Conservation (phyloP, 2,113 vertebrate genomes). For the Andinoacara biseriatus region DNA sequence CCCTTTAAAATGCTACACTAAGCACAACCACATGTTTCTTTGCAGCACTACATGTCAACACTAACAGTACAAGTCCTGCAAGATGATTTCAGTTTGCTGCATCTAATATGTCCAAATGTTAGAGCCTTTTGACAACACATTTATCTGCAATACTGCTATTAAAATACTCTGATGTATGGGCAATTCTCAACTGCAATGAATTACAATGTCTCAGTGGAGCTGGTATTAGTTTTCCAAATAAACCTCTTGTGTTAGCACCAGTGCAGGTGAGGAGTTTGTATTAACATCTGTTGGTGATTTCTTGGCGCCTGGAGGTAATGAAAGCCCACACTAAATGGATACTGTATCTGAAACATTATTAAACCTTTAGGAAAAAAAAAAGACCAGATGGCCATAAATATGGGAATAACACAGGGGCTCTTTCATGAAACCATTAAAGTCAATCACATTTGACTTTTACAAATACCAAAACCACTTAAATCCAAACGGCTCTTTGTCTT, state of each 20-base stretch:
- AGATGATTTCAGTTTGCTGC: background rate
- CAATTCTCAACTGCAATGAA: constrained; percentile 6
- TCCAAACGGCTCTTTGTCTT: constrained; percentile 48
- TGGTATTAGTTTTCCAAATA: constrained; percentile 52
- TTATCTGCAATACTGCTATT: background rate
- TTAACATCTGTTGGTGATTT: constrained; percentile 79
- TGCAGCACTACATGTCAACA: constrained; percentile 1
- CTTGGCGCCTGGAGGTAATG: constrained; percentile 71
- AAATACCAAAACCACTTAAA: constrained; percentile 54
- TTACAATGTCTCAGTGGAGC: constrained; percentile 26
- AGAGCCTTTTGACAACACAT: background rate
- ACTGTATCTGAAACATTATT: constrained; percentile 75
- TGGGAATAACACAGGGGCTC: constrained; percentile 52
- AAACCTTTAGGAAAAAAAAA: constrained; percentile 61
- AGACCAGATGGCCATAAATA: constrained; percentile 72
- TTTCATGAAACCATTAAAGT: constrained; percentile 69
- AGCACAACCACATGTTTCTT: background rate
- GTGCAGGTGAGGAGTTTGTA: constrained; percentile 68
- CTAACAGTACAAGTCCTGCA: background rate
- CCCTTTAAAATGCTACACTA: background rate
- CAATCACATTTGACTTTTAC: constrained; percentile 66
- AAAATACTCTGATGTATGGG: constrained; percentile 10
- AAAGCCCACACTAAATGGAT: constrained; percentile 73
- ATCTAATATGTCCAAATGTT: background rate
- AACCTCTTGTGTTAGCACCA: constrained; percentile 43